phyloP scores from a whole-genome alignment of 1,140 invertebrate genomes.

The Drosophila tropicalis region DNA sequence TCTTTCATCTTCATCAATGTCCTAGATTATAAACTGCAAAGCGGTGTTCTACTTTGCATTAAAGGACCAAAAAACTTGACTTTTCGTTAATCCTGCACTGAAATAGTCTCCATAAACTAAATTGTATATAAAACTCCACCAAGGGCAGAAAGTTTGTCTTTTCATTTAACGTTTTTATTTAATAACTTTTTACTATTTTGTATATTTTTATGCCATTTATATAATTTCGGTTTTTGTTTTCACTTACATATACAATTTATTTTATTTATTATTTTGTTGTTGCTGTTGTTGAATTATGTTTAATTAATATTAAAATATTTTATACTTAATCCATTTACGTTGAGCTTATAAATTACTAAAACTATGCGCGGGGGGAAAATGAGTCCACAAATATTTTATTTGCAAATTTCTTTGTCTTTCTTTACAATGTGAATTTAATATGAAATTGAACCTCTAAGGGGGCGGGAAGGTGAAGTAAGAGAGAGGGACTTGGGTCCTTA shows the following conservation, averaged over 20 bases:
- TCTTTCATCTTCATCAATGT: no score
- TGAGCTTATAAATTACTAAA: constrained; percentile 80
- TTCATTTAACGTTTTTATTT: constrained; percentile 64
- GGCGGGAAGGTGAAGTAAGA: constrained; percentile 9
- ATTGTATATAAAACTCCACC: no score
- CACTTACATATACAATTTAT: constrained; percentile 45
- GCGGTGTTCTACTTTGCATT: no score
- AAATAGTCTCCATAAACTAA: no score
- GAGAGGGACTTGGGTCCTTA: constrained; percentile 23
- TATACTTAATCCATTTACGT: constrained; percentile 24
- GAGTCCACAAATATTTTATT: constrained; percentile 28
- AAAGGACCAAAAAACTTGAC: no score
- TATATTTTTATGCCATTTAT: constrained; percentile 61
- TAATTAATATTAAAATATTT: constrained; percentile 74
- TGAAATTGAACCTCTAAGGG: constrained; percentile 39
- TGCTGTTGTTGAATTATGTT: constrained; percentile 2
- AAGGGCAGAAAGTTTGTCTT: neutral
- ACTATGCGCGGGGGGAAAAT: constrained; percentile 67
- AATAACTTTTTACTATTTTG: constrained; percentile 79
- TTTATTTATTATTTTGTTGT: constrained; percentile 37
- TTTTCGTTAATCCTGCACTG: no score
- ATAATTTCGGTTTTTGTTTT: constrained; percentile 53
- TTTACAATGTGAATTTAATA: constrained; percentile 63
- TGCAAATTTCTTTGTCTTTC: neutral
- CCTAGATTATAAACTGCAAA: no score